Evolutionary conservation across 2,888 invertebrate genomes (phyloP).

Genomic region (Autographa gamma): DNA sequence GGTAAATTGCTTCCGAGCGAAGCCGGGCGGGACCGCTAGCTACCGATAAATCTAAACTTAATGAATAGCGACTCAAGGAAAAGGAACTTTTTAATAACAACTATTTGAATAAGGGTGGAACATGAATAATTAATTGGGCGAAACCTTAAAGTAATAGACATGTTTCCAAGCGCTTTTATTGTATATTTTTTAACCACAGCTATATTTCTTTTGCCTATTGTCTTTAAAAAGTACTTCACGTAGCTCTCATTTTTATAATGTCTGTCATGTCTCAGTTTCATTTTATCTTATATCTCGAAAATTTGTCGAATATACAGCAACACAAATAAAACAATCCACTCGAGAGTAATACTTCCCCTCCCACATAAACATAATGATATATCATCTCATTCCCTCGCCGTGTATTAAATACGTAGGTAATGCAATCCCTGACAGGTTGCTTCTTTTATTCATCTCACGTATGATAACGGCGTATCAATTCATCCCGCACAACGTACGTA

Average conservation of each 20-base stretch:
- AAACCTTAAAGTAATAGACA: constrained; percentile 13
- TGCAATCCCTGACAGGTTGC: constrained; percentile 46
- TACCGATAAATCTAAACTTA: constrained; percentile 49
- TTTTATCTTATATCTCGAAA: too few species aligned
- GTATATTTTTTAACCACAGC: too few species aligned
- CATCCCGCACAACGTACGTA: constrained; percentile 33
- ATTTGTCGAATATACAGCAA: neutral
- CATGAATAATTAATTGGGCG: constrained; percentile 45
- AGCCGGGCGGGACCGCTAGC: constrained; percentile 24
- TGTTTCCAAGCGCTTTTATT: neutral
- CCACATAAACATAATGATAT: constrained; percentile 14
- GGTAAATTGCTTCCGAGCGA: constrained; percentile 34
- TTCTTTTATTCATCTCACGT: constrained; percentile 57
- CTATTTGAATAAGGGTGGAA: constrained; percentile 38
- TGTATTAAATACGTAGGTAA: constrained; percentile 49
- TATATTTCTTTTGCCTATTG: too few species aligned
- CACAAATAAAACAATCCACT: neutral
- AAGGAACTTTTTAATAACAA: constrained; percentile 48
- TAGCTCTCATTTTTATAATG: too few species aligned
- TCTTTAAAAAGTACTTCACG: too few species aligned
- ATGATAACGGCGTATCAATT: constrained; percentile 57
- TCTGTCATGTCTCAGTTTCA: too few species aligned
- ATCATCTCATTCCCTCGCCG: constrained; percentile 38
- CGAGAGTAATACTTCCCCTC: neutral
- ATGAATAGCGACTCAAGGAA: constrained; percentile 37